These are phyloP conservation scores for Amphiprion clarkii DNA, from an alignment of 2,797 vertebrate genomes.

Conservation along the genomic window DNA sequence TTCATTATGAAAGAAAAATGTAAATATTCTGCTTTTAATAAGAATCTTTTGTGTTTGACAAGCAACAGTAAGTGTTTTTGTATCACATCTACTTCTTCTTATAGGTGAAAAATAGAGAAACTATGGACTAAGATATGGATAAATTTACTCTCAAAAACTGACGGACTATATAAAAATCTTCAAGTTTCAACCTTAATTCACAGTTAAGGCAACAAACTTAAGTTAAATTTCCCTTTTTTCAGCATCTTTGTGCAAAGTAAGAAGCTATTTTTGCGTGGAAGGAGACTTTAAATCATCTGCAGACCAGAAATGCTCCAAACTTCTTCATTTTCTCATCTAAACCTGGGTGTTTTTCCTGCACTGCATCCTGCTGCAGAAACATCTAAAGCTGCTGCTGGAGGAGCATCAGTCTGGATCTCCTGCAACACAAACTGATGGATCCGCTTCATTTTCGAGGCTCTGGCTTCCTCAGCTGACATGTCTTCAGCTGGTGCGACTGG, in stretches of 20 bases:
- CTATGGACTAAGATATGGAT: too few species aligned
- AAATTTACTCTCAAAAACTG: too few species aligned
- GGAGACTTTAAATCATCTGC: too few species aligned
- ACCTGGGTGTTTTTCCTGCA: neutral
- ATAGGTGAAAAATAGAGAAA: too few species aligned
- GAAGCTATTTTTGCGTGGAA: too few species aligned
- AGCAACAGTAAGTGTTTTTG: too few species aligned
- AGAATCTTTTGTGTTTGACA: neutral
- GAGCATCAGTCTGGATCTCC: neutral
- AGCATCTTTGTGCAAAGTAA: neutral
- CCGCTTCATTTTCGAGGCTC: neutral
- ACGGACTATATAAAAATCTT: neutral
- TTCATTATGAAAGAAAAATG: neutral
- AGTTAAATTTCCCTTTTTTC: too few species aligned
- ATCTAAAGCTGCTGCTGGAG: neutral
- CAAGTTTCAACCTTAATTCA: neutral
- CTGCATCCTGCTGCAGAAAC: slow-evolving; percentile 28
- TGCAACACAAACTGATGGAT: neutral
- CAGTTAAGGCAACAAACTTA: neutral
- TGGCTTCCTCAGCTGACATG: too few species aligned
- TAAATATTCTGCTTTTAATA: neutral
- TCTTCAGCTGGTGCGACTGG: too few species aligned
- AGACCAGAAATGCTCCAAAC: neutral
- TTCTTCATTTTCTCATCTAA: neutral
- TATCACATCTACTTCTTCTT: too few species aligned